Evolutionary conservation across 2,113 vertebrate genomes (phyloP).

Genomic region (Otolemur garnettii): DNA sequence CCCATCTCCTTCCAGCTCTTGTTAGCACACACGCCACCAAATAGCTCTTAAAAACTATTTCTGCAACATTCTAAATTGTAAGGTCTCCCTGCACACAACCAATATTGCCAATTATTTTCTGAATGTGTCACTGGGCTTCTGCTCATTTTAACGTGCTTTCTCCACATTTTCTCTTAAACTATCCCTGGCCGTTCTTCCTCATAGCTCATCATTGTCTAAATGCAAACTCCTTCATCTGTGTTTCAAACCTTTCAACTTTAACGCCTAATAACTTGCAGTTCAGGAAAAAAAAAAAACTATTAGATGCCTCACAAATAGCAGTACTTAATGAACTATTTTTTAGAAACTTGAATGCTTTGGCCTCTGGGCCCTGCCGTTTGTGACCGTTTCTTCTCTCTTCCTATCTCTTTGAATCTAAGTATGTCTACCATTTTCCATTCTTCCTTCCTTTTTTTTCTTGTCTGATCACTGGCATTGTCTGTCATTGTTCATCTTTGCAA

Average conservation of each 20-base stretch:
- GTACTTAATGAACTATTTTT: background rate
- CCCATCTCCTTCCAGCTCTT: background rate
- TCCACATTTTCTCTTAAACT: constrained; percentile 48
- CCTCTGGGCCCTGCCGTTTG: background rate
- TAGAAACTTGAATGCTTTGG: background rate
- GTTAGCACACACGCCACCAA: background rate
- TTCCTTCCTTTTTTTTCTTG: background rate
- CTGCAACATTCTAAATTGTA: background rate
- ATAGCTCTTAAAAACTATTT: constrained; percentile 14
- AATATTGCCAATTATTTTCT: constrained; percentile 60
- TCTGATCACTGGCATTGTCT: background rate
- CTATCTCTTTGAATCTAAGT: background rate
- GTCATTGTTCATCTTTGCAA: background rate
- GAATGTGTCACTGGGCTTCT: constrained; percentile 16
- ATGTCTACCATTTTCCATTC: background rate
- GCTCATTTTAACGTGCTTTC: background rate
- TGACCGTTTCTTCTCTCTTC: background rate
- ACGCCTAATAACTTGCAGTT: background rate
- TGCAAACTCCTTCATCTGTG: background rate
- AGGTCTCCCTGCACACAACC: background rate
- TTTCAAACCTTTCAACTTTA: constrained; percentile 38
- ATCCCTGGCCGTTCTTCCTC: background rate
- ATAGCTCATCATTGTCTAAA: background rate
- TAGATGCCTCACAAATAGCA: background rate
- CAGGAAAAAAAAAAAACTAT: background rate